phyloP scores from a whole-genome alignment of 2,797 vertebrate genomes.

The Eurystomus glaucurus region DNA sequence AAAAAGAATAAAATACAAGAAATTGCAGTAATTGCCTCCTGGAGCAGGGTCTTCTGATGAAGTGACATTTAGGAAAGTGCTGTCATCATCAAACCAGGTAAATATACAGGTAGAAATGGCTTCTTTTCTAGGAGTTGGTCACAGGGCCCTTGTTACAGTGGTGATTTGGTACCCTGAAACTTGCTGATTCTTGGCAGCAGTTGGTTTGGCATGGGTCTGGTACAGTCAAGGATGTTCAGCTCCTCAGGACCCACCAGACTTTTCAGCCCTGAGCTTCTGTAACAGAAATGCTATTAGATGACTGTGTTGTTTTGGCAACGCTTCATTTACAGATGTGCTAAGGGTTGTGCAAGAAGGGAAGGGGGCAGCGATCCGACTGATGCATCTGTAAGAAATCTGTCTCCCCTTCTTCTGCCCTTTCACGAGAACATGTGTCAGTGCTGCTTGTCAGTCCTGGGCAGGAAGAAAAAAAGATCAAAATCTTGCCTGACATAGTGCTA shows the following conservation, averaged over 20 bases:
- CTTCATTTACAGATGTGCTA: not conserved
- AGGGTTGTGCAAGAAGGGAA: not conserved
- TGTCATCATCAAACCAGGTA: not conserved
- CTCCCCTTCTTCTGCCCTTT: not conserved
- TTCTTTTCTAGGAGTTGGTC: not conserved
- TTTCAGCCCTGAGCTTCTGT: not conserved
- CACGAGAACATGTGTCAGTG: fast-evolving
- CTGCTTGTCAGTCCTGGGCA: not conserved
- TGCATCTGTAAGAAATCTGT: not conserved
- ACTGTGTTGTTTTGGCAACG: not conserved
- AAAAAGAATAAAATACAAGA: not conserved
- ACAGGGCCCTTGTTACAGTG: not conserved
- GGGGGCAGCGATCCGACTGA: not conserved
- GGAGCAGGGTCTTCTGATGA: not conserved
- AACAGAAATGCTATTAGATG: not conserved
- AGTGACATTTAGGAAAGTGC: not conserved
- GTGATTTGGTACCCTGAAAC: not conserved
- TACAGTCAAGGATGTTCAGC: not conserved
- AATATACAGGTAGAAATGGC: not conserved
- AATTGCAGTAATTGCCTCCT: not conserved
- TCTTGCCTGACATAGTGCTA: not conserved
- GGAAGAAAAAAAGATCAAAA: not conserved
- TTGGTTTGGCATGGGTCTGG: not conserved
- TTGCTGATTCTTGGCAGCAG: fast-evolving
- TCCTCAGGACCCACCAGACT: not conserved